These are phyloP conservation scores for Rattus norvegicus DNA, from an alignment of 2,113 vertebrate species.

Conservation along the genomic window DNA sequence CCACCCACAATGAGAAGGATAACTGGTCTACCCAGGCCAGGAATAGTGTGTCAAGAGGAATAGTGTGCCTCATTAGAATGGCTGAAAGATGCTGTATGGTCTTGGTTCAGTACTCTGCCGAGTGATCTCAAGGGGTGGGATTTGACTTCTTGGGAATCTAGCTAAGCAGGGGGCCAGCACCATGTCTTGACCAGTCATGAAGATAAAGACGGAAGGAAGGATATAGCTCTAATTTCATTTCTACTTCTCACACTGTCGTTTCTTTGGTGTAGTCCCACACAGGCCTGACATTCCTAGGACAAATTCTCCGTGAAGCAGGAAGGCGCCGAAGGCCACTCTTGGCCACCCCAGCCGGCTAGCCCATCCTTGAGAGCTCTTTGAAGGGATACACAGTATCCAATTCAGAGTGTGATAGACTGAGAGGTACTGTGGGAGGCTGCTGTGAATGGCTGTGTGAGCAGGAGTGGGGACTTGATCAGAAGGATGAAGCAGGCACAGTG, in stretches of 20 bases:
- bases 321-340: no score
- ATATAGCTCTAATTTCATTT: neutral
- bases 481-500: neutral
- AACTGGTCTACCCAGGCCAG: neutral
- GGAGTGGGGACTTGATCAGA: neutral
- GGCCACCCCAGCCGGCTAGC: neutral
- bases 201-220: neutral
- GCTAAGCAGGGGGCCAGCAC: neutral
- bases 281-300: neutral
- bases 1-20: neutral
- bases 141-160: neutral
- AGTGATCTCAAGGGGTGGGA: neutral
- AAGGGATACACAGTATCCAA: neutral
- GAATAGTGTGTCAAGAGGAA: neutral
- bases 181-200: neutral
- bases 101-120: neutral
- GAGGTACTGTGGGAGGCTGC: neutral
- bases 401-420: neutral
- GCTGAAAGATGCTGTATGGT: neutral
- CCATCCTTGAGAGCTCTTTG: no score
- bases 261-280: neutral
- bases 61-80: neutral
- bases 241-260: neutral
- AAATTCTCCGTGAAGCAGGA: neutral
- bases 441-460: no score